Percentiles rank a stretch among this genome's conserved stretches.
phyloP scores from a whole-genome alignment of 2,888 invertebrate genomes.

The Tanaodytes sp. region DNA sequence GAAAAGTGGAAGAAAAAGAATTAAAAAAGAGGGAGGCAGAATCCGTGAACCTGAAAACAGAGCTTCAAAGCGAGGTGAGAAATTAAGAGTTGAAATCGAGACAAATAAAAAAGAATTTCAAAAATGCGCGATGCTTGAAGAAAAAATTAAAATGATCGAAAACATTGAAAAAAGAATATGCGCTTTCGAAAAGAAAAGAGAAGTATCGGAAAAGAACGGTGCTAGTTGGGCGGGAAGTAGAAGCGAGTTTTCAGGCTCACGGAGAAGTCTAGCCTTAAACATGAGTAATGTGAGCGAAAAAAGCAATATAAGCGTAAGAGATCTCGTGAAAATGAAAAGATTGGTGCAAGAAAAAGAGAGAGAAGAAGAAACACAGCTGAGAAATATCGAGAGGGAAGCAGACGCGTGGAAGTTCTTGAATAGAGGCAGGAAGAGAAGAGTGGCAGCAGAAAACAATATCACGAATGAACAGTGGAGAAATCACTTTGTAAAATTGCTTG shows the following conservation, averaged over 20 bases:
- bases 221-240: conserved; percentile 3
- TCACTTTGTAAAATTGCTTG: conserved; percentile 29
- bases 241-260: background rate
- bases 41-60: background rate
- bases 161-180: conserved; percentile 2
- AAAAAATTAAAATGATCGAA: conserved; percentile 4
- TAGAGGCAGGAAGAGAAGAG: conserved; percentile 19
- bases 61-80: conserved; percentile 6
- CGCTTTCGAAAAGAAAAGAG: background rate
- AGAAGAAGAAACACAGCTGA: conserved; percentile 14
- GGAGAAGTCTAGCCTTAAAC: conserved; percentile 10
- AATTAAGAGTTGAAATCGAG: conserved; percentile 8
- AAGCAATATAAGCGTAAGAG: conserved; percentile 6
- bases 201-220: background rate
- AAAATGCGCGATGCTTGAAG: conserved; percentile 4
- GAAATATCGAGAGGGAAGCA: conserved; percentile 6
- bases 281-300: background rate
- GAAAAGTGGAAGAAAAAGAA: background rate
- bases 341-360: conserved; percentile 7
- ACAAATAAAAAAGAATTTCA: conserved; percentile 7
- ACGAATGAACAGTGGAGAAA: conserved; percentile 30
- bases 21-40: conserved; percentile 4
- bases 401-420: conserved; percentile 19
- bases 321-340: conserved; percentile 7
- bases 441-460: conserved; percentile 16